Evolutionary conservation across 2,888 invertebrate species (phyloP), one percentile per base, ranked within the genome.

Genomic region (Lycaena phlaeas): DNA sequence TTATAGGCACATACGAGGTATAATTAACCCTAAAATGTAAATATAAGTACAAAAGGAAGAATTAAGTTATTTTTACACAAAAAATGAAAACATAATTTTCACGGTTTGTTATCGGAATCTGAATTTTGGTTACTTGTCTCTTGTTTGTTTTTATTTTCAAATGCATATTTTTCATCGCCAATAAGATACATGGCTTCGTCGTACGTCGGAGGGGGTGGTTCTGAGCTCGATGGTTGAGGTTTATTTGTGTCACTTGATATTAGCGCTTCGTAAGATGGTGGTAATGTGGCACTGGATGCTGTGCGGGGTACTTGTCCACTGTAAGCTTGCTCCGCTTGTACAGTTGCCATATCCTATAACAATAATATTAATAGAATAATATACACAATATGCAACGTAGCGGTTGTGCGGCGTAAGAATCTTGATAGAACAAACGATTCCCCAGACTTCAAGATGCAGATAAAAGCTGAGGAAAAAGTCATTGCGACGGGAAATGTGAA

Each of bases 201-300:
- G 57, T 89, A 89, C 9, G 88, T 85, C 1, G 89, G 89, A 2
- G 89, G 89, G 7, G 88, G 88, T 18, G 84, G 73, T 58, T 87
- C 88, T 10, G 86, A 86, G 41, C 77, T 74, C 29, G 84, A 84
- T 9, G 81, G 64, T 42, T 79, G 76, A 4, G 82, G 78, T 60
- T 82, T 81, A 44, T 65, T 73, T 10, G 74, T 58, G 36, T 71
- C 64, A 55, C 64, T 76, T 36, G 78, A 59, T 53, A 87, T 78
- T 53, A 89, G 74, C 36, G 87, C 85, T 59, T 89, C 89, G 64
- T 89, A 89, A 1, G 89, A 84, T 4, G 89, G 89, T 27, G 89
- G 89, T 52, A 87, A 62, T 27, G 87, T 87, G 6, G 86, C 81
- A 61, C 84, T 86, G n/a, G 87, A 87, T 4, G 86, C 86, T 44